A percentile compares a stretch with the other conserved stretches of the same genome.
Conservation (phyloP, 37 sponge, comb jelly and placozoan species). For the Hexactinellida sp. region DNA sequence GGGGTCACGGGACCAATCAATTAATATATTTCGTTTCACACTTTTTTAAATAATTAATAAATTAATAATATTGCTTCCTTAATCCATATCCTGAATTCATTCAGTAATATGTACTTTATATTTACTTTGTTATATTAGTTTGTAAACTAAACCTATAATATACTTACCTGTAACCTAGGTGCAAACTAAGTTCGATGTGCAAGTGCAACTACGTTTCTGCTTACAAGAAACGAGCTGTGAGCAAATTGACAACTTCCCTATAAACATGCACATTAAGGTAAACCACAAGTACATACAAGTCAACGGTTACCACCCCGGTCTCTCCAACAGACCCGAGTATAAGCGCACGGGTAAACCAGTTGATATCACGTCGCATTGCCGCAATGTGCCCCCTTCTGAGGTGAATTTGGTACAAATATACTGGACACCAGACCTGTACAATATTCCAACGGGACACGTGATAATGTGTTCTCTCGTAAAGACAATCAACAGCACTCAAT, state of each 20-base stretch:
- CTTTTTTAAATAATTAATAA: too few species aligned
- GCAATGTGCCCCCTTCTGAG: not conserved
- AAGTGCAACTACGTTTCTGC: slow-evolving; percentile 35
- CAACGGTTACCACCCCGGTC: slow-evolving; percentile 15
- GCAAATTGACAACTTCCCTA: slow-evolving; percentile 51
- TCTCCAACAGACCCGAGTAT: slow-evolving; percentile 29
- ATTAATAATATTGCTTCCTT: too few species aligned
- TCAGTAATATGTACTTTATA: too few species aligned
- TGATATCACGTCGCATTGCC: slow-evolving; percentile 34
- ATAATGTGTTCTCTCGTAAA: not conserved
- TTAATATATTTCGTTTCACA: too few species aligned
- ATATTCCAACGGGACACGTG: not conserved
- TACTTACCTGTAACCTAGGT: not conserved
- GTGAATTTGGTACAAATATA: not conserved
- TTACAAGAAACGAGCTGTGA: slow-evolving; percentile 49
- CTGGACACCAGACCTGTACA: slow-evolving; percentile 13
- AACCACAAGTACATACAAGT: slow-evolving; percentile 21
- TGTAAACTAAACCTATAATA: too few species aligned
- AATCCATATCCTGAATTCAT: too few species aligned
- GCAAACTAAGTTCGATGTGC: not conserved
- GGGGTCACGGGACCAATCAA: too few species aligned
- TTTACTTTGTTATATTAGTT: too few species aligned
- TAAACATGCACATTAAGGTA: slow-evolving; percentile 41
- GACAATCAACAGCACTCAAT: not conserved
- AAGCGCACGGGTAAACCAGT: slow-evolving; percentile 33